Conservation (phyloP, 2,888 invertebrate species). For the Chalcis sispes region DNA sequence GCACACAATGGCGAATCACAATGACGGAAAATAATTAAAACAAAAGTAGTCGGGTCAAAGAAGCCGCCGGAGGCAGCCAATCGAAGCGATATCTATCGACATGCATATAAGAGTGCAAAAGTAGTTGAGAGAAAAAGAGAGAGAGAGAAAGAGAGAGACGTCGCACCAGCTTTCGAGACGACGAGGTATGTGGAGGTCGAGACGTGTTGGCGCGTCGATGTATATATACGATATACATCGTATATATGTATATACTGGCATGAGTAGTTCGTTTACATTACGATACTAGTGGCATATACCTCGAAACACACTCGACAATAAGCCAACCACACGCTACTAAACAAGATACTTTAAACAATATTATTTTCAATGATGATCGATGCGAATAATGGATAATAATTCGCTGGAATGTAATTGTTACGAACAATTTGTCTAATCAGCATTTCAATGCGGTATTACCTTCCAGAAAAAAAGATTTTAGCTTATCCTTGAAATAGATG, state of each 20-base stretch:
- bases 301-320: too few species aligned
- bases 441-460: too few species aligned
- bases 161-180: not conserved
- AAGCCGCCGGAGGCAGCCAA: constrained; percentile 64
- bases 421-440: too few species aligned
- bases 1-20: constrained; percentile 66
- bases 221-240: constrained; percentile 8
- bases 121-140: not conserved
- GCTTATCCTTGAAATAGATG: too few species aligned
- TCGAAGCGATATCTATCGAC: constrained; percentile 62
- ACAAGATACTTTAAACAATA: not conserved
- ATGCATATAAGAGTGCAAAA: constrained; percentile 24
- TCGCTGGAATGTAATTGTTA: not conserved
- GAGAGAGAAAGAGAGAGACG: not conserved
- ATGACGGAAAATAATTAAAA: constrained; percentile 72
- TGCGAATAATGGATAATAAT: not conserved
- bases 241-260: not conserved
- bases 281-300: too few species aligned
- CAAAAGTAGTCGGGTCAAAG: constrained; percentile 62
- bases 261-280: not conserved
- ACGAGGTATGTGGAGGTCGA: not conserved
- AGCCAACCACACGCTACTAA: too few species aligned
- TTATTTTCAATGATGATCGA: constrained; percentile 2
- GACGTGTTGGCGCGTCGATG: not conserved
- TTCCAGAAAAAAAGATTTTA: too few species aligned